phyloP scores from a whole-genome alignment of 2,113 vertebrate species.

The Anguilla rostrata region DNA sequence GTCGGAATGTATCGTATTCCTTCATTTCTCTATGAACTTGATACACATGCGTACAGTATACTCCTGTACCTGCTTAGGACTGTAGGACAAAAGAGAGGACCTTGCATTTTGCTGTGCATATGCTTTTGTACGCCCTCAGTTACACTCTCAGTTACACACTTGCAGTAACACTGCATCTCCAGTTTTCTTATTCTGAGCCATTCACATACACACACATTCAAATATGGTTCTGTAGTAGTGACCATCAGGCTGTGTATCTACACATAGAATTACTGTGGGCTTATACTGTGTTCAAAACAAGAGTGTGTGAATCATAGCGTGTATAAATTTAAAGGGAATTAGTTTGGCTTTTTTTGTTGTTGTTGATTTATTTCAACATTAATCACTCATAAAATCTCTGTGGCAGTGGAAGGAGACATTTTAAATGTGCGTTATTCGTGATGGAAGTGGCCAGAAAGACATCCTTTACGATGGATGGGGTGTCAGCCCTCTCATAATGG shows the following conservation, averaged over 20 bases:
- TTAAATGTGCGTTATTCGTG: not conserved
- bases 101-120: slow-evolving; percentile 54
- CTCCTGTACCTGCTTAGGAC: slow-evolving; percentile 59
- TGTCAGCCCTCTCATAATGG: too few relatives aligned
- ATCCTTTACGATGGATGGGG: too few relatives aligned
- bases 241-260: not conserved
- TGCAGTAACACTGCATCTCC: not conserved
- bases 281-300: not conserved
- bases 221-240: too few relatives aligned
- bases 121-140: slow-evolving; percentile 40
- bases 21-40: slow-evolving; percentile 52
- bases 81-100: slow-evolving; percentile 52
- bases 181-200: not conserved
- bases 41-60: slow-evolving; percentile 60
- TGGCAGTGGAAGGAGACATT: not conserved
- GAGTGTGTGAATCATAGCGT: too few relatives aligned
- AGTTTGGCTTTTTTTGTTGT: too few relatives aligned
- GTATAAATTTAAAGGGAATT: too few relatives aligned
- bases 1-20: slow-evolving; percentile 57
- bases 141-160: slow-evolving; percentile 23
- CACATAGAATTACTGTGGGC: not conserved
- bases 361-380: too few relatives aligned
- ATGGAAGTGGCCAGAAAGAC: too few relatives aligned
- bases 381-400: not conserved
- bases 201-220: not conserved